These are phyloP conservation scores for Perodicticus potto DNA, from an alignment of 2,797 vertebrate genomes.

Conservation along the genomic window DNA sequence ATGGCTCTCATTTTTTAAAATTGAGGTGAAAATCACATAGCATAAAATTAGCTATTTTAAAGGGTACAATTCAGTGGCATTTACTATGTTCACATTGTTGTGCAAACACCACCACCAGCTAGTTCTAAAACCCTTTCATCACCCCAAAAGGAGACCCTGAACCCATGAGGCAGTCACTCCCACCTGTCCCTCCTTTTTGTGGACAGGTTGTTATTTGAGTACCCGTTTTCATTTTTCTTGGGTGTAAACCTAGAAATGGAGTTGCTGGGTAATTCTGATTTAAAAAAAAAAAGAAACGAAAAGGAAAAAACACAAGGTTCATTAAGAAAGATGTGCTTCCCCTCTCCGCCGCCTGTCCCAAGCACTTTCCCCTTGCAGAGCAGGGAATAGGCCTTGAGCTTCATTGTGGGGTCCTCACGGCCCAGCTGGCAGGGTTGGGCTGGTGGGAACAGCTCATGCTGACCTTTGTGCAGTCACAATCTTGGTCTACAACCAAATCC, in stretches of 20 bases:
- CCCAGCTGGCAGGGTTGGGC: background rate
- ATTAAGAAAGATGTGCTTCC: constrained; percentile 26
- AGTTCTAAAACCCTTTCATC: background rate
- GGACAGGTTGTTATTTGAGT: background rate
- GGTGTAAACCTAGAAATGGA: background rate
- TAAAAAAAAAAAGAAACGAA: background rate
- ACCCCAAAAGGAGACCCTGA: background rate
- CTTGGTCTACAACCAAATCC: constrained; percentile 53
- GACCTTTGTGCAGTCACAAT: background rate
- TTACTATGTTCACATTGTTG: accelerated
- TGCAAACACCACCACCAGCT: background rate
- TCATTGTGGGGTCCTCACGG: background rate
- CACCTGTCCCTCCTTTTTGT: background rate
- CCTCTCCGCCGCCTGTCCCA: background rate
- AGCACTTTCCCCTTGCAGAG: background rate
- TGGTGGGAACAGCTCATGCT: background rate
- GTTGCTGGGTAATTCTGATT: constrained; percentile 18
- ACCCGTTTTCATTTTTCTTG: background rate
- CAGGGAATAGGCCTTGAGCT: constrained; percentile 28
- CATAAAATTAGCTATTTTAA: background rate
- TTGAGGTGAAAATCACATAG: background rate
- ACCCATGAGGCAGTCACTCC: no score
- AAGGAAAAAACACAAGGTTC: background rate
- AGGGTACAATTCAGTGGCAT: background rate
- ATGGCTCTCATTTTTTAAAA: background rate